Evolutionary conservation across 2,888 invertebrate species (phyloP), one percentile per base, ranked within the genome.

Genomic region (Polyploca ridens): DNA sequence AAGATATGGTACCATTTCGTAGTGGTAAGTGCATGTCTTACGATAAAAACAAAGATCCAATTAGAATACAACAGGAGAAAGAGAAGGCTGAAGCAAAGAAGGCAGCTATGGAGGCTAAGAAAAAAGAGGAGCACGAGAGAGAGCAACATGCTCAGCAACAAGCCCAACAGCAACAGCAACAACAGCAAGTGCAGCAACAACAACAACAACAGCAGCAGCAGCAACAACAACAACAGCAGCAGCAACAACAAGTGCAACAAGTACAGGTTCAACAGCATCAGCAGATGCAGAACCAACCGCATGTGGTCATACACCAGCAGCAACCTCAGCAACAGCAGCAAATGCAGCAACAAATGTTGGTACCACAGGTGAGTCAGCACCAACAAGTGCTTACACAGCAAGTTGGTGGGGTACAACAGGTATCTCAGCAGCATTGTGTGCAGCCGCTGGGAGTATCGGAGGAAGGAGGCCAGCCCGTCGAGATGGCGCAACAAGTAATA

Each of bases 401-500:
- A 67, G 90, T 89, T 58, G 87, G 88, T 63, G 88, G 89, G 41
- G 89, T 89, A 38, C 90, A 91, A 69, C 94, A 93, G 75, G 93
- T 91, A n/a, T 69, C 89, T 1, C 90, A 92, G 70, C 93, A 95
- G 75, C 94, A 94, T 68, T 90, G 93, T 67, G 91, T 95, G 66
- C 94, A 94, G 67, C 86, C 93, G 3, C 86, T 94, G 27, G 95
- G 94, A 58, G 93, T 94, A 58, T 88, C 90, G 0, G 95, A 92
- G 68, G 94, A 94, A 65, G 87, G 85, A 7, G 91, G 89, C 0
- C 95, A 95, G 80, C 95, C 90, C 3, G 94, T 95, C 63, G 95
- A 95, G 74, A 95, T 95, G 88, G 93, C 95, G 11, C 96, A 95
- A 74, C 96, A 96, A 83, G 95, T 96, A 7, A 96, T 96, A 70